Base-by-base conservation (phyloP, 2,113 vertebrate genomes). In the Silurus meridionalis region DNA sequence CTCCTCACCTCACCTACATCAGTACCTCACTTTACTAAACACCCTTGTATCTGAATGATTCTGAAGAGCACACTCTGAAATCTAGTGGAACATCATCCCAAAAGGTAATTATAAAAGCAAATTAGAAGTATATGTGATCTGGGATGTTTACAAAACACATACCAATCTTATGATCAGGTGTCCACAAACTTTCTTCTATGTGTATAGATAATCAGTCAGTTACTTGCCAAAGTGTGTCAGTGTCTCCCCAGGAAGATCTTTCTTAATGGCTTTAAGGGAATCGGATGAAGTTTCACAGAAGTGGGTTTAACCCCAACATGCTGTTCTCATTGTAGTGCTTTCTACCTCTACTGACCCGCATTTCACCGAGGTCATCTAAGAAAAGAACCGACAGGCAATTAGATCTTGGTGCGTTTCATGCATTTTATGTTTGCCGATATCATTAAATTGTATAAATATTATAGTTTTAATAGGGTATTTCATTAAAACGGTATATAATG, bases 261-360 rank as follows among this genome's bases (percentile, higher is more conserved):
- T 50, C 80, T 83, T 88, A 86, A 80, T 83, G 63, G 84, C 23
- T 67, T 89, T 90, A 88, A 90, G 87, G 87, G 84, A 84, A 83
- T 89, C 83, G 74, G 85, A 88, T 87, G 85, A 91, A 86, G 84
- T 87, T 86, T 85, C 88, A 71, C 80, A 46, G 81, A 82, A 85
- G 80, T 28, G 84, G 80, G 25, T 85, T 86, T 87, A 82, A 75
- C 83, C 74, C 84, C 48, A 19, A 60, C 61, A 48, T 50, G 28
- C 77, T 80, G 28, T 85, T 58, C 67, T 83, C 53, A 60, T 60
- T 60, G 53, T 77, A 37, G 66, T 75, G 82, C 25, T 77, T 53
- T 17, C 83, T 75, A 25, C 46, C 82, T 72, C 14, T 52, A 53
- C 5, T 80, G 84, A 85, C 84, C 77, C 21, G 4, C 14, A 55